phyloP scores from a whole-genome alignment of 2,888 invertebrate species.

The Melangyna quadrimaculata region DNA sequence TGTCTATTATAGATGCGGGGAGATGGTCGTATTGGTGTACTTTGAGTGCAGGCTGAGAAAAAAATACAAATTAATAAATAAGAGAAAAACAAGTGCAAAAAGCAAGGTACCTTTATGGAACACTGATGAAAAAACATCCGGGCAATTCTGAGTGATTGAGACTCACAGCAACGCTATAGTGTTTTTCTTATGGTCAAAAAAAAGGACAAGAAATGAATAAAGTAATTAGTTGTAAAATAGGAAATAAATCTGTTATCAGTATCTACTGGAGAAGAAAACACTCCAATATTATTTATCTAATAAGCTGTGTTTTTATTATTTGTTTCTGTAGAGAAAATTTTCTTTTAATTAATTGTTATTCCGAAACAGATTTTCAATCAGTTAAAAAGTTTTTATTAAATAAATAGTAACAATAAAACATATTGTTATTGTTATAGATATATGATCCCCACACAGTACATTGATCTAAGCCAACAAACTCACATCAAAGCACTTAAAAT shows the following conservation, averaged over 20 bases:
- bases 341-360: too few relatives aligned
- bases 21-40: background rate
- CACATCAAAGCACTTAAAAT: background rate
- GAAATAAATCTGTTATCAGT: too few relatives aligned
- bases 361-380: too few relatives aligned
- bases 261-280: too few relatives aligned
- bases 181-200: background rate
- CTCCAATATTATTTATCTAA: too few relatives aligned
- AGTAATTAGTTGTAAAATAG: background rate
- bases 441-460: too few relatives aligned
- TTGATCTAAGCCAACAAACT: too few relatives aligned
- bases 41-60: background rate
- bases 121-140: background rate
- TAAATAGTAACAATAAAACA: too few relatives aligned
- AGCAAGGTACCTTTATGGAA: background rate
- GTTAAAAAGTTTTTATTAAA: too few relatives aligned
- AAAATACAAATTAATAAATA: conserved; percentile 19
- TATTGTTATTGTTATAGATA: too few relatives aligned
- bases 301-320: too few relatives aligned
- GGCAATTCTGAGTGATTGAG: conserved; percentile 32
- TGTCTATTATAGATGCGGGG: background rate
- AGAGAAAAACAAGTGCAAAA: conserved; percentile 27
- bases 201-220: background rate
- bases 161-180: background rate
- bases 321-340: too few relatives aligned